Evolutionary conservation across 2,113 vertebrate genomes (phyloP).

Genomic region (Alexandromys fortis): DNA sequence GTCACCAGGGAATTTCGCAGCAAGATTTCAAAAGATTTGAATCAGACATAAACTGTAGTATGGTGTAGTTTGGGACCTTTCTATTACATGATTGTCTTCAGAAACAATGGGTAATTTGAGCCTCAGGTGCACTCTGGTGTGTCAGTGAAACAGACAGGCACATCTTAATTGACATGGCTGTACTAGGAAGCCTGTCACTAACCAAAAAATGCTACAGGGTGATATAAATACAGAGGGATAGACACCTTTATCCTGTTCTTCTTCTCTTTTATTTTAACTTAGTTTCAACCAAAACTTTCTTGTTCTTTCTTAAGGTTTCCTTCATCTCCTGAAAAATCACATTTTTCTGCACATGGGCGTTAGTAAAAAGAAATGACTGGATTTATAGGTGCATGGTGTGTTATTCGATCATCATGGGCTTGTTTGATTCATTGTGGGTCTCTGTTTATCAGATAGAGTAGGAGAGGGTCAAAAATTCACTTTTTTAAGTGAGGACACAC

Average conservation of each 20-base stretch:
- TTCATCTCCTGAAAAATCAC: not conserved
- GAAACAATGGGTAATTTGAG: constrained; percentile 55
- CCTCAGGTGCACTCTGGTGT: constrained; percentile 49
- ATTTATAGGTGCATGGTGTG: not conserved
- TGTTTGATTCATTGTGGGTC: not conserved
- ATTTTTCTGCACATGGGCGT: not conserved
- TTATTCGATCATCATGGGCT: not conserved
- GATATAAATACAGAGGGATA: constrained; percentile 56
- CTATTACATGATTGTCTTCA: constrained; percentile 13
- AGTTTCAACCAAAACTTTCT: constrained; percentile 33
- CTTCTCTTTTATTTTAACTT: constrained; percentile 51
- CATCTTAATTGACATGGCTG: constrained; percentile 59
- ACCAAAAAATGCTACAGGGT: constrained; percentile 67
- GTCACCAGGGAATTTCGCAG: constrained; percentile 49
- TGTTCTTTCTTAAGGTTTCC: not conserved
- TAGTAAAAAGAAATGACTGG: not conserved
- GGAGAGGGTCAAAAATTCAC: not conserved
- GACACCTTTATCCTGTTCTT: constrained; percentile 60
- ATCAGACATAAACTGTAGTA: constrained; percentile 32
- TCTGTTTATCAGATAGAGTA: constrained; percentile 2
- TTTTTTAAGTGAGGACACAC: not conserved
- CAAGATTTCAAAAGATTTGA: constrained; percentile 44
- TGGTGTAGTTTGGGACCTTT: not conserved
- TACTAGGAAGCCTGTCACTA: constrained; percentile 56
- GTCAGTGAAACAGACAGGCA: constrained; percentile 34